phyloP scores from a whole-genome alignment of 1,140 invertebrate species.

The Trichonephila clavata region DNA sequence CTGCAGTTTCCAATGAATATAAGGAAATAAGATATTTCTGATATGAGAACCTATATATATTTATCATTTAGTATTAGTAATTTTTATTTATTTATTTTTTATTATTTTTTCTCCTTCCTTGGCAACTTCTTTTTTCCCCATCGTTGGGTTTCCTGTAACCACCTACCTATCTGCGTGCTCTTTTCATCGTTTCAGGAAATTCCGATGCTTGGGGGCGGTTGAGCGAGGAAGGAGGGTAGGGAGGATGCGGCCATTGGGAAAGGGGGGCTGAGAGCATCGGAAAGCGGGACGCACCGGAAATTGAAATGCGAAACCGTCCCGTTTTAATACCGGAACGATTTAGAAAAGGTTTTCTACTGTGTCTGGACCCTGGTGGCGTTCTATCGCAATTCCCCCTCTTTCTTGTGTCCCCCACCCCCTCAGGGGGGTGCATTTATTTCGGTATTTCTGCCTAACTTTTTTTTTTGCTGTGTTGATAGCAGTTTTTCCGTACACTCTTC shows the following conservation, averaged over 20 bases:
- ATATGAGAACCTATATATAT: slow-evolving; percentile 41
- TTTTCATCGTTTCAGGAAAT: slow-evolving; percentile 69
- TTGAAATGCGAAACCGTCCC: slow-evolving; percentile 75
- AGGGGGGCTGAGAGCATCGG: background rate
- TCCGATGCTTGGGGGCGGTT: slow-evolving; percentile 51
- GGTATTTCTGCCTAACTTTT: slow-evolving; percentile 34
- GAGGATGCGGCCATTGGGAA: background rate
- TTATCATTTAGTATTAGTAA: slow-evolving; percentile 29
- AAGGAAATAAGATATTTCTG: slow-evolving; percentile 50
- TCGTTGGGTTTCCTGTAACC: slow-evolving; percentile 47
- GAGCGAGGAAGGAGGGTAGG: background rate
- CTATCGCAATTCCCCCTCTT: background rate
- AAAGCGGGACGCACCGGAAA: slow-evolving; percentile 69
- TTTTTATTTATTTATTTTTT: background rate
- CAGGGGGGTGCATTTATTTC: slow-evolving; percentile 15
- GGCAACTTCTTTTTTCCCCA: background rate
- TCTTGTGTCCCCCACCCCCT: background rate
- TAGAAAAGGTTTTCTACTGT: slow-evolving; percentile 51
- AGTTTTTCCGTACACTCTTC: background rate
- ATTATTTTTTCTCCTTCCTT: background rate
- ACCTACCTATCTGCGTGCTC: slow-evolving; percentile 48
- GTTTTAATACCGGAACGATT: slow-evolving; percentile 73
- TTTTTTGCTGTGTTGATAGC: slow-evolving; percentile 8
- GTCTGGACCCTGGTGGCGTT: slow-evolving; percentile 43
- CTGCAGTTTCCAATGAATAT: slow-evolving; percentile 39